Evolutionary conservation across 2,888 invertebrate species (phyloP), one percentile per base, ranked within the genome.

Genomic region (Ophion obscuratus): DNA sequence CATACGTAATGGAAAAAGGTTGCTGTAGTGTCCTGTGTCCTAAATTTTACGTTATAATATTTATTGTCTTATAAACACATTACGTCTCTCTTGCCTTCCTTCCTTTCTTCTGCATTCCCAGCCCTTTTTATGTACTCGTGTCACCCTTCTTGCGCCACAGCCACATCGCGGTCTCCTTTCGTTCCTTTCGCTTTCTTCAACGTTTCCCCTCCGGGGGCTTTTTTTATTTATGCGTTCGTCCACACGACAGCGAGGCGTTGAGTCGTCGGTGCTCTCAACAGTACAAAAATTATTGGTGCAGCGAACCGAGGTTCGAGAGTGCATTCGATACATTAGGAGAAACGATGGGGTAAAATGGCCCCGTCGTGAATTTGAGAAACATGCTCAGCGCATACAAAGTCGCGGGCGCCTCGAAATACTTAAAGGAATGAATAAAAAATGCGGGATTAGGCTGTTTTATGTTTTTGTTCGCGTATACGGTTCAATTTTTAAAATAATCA

Each of bases 241-340:
- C 75, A 75, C 70, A 66, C 70, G 47, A 78, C 64, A 78, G 57
- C 31, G 74, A 80, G 40, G 59, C 59, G 68, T 75, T 79, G 87
- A 53, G 84, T 75, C 84, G 83, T 84, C 70, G 76, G 81, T 89
- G 84, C 88, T 91, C 89, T 91, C 91, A 89, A 77, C 89, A 87
- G 85, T 78, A 83, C 87, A 78, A 87, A 89, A 92, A 90, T 92
- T 89, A 91, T 90, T 89, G 87, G 90, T 88, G 85, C 89, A 89
- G 81, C 87, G 87, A 89, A 88, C 83, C 85, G 88, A 81, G 84
- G 81, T 11, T 44, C 70, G 31, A 68, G 80, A 70, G 66, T 81
- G 78, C 81, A 75, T 79, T 71, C 64, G 71, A 61, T 59, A 71
- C 73, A 68, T 53, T n/a, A 77, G n/a, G 17, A 61, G 14, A 44